phyloP scores from a whole-genome alignment of 2,888 invertebrate genomes.

The Gibbula magus region DNA sequence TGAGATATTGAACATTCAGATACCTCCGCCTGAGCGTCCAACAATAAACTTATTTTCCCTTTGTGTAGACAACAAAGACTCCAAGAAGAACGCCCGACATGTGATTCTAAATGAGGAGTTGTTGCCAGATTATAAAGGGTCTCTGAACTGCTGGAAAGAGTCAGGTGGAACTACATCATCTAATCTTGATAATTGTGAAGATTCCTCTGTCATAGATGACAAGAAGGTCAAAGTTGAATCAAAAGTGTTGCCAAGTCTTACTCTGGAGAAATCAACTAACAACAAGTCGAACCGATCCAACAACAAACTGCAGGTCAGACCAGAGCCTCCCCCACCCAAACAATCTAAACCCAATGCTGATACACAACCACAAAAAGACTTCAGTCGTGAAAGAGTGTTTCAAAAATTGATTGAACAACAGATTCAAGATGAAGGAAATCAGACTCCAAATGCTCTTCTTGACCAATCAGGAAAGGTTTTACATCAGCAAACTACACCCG shows the following conservation, averaged over 20 bases:
- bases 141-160: neutral
- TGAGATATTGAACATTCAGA: constrained; percentile 83
- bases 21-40: constrained; percentile 82
- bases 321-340: neutral
- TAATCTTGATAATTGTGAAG: neutral
- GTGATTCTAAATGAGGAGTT: constrained; percentile 27
- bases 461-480: constrained; percentile 3
- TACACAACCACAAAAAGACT: neutral
- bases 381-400: neutral
- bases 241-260: neutral
- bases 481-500: neutral
- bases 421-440: constrained; percentile 7
- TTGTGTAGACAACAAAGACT: constrained; percentile 47
- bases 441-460: neutral
- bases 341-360: neutral
- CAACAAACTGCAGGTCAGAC: neutral
- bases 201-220: neutral
- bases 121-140: constrained; percentile 17
- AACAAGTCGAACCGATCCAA: neutral
- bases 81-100: constrained; percentile 26
- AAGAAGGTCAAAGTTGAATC: neutral
- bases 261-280: neutral
- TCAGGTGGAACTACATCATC: neutral
- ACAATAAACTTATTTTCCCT: constrained; percentile 54
- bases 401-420: constrained; percentile 2